Percentiles rank a stretch among this genome's conserved stretches.
Evolutionary conservation across 2,113 vertebrate genomes (phyloP).

Genomic region (Hippolais icterina): DNA sequence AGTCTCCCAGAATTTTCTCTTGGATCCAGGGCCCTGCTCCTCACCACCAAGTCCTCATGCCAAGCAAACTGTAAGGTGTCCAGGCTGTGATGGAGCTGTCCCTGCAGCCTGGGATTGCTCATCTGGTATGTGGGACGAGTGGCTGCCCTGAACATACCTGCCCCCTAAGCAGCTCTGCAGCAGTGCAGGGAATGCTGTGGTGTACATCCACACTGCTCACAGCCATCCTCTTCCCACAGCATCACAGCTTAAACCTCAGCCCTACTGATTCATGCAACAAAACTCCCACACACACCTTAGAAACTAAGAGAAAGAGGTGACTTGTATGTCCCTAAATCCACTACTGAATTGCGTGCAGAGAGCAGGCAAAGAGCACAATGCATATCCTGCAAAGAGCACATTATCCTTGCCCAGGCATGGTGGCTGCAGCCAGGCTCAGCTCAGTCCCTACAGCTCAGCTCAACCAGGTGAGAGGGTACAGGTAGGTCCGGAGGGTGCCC

Average conservation of each 20-base stretch:
- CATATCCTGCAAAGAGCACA: neutral
- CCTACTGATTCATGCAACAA: neutral
- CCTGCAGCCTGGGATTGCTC: neutral
- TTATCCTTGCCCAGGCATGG: rapidly evolving
- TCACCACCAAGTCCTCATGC: neutral
- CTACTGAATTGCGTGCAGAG: neutral
- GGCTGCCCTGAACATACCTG: neutral
- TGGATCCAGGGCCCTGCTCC: neutral
- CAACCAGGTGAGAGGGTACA: neutral
- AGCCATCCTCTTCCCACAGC: neutral
- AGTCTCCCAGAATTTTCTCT: neutral
- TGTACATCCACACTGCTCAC: neutral
- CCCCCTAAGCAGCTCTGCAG: neutral
- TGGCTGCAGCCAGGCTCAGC: neutral
- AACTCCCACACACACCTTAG: neutral
- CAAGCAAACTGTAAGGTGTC: neutral
- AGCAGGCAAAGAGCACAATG: neutral
- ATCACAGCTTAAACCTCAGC: neutral
- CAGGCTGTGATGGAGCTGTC: neutral
- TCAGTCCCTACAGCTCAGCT: neutral
- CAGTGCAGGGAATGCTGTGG: neutral
- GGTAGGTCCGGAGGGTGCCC: neutral
- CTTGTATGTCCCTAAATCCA: neutral
- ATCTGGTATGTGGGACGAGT: rapidly evolving
- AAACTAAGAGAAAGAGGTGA: neutral